Evolutionary conservation across 2,797 vertebrate species (phyloP).

Genomic region (Sus cebifrons): DNA sequence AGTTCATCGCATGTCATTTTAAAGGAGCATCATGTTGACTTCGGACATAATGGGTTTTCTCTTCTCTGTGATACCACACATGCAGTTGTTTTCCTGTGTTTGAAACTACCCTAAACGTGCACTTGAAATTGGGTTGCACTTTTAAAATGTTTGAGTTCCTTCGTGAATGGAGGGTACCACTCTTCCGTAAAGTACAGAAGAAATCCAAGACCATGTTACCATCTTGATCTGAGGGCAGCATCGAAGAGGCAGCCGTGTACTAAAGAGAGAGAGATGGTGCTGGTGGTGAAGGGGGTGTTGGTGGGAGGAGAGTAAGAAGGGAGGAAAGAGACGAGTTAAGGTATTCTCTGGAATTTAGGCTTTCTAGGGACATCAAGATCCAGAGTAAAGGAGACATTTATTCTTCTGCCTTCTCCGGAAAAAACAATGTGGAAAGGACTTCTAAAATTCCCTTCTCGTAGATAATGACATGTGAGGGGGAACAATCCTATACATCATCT

Average conservation of each 20-base stretch:
- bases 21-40: conserved; percentile 67
- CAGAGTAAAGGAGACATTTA: conserved; percentile 39
- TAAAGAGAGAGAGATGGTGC: not conserved
- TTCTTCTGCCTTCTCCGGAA: not conserved
- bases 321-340: not conserved
- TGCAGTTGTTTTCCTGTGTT: conserved; percentile 79
- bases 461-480: not conserved
- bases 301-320: not conserved
- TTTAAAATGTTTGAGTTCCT: conserved; percentile 53
- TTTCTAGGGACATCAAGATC: conserved; percentile 39
- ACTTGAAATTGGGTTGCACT: not conserved
- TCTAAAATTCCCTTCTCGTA: conserved; percentile 1
- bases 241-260: not conserved
- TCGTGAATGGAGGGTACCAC: conserved; percentile 44
- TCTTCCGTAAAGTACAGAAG: not conserved
- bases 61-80: conserved; percentile 71
- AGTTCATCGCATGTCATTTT: conserved; percentile 71
- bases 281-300: not conserved
- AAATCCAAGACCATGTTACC: conserved; percentile 36
- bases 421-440: not conserved
- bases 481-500: not conserved
- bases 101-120: conserved; percentile 57
- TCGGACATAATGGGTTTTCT: conserved; percentile 45
- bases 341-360: not conserved
- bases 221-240: not conserved